Evolutionary conservation across 2,888 invertebrate genomes (phyloP).

Genomic region (Matsumyia berberina): DNA sequence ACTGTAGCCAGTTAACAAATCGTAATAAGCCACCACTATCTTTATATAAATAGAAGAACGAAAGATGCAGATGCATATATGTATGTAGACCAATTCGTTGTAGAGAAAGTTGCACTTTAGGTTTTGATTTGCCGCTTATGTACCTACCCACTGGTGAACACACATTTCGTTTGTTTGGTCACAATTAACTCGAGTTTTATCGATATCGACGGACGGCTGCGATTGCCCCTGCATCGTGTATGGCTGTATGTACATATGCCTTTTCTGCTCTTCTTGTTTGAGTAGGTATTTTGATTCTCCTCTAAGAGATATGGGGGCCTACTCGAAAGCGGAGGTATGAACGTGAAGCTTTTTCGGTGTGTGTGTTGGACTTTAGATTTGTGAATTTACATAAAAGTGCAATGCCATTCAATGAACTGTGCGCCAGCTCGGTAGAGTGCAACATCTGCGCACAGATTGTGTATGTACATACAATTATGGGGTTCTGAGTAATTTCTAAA

Average conservation of each 20-base stretch:
- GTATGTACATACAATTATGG: not conserved
- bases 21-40: not conserved
- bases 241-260: not conserved
- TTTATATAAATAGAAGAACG: not conserved
- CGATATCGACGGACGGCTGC: conserved; percentile 9
- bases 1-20: not conserved
- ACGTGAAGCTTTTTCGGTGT: not conserved
- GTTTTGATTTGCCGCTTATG: not conserved
- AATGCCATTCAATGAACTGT: conserved; percentile 29
- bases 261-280: not conserved
- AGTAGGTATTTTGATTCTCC: not conserved
- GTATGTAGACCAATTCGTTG: not conserved
- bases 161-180: conserved; percentile 6
- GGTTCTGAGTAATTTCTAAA: too few relatives aligned
- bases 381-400: conserved; percentile 24
- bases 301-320: not conserved
- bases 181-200: conserved; percentile 21
- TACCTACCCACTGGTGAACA: too few relatives aligned
- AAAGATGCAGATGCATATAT: not conserved
- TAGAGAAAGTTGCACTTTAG: conserved; percentile 9
- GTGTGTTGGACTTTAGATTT: not conserved
- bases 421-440: not conserved
- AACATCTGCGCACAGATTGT: not conserved
- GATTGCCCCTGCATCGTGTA: not conserved
- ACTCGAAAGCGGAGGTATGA: not conserved